phyloP scores from a whole-genome alignment of 2,797 vertebrate genomes.

The Euphonia xanthogaster region DNA sequence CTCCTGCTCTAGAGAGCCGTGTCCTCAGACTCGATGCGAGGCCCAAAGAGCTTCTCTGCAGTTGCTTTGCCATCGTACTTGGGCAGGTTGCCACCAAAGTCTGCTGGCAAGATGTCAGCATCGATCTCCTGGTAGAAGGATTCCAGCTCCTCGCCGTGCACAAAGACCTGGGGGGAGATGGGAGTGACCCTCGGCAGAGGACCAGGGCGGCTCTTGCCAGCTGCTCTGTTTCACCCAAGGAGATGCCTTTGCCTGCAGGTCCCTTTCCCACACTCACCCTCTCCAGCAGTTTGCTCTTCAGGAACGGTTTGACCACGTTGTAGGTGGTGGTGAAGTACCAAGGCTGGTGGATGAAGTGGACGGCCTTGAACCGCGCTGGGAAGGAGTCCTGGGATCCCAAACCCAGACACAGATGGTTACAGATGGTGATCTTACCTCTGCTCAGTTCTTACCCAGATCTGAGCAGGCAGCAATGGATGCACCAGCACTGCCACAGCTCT shows the following conservation, averaged over 20 bases:
- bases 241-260: fast-evolving
- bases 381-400: slow-evolving; percentile 88
- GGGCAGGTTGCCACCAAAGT: slow-evolving; percentile 89
- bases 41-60: slow-evolving; percentile 87
- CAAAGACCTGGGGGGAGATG: slow-evolving; percentile 81
- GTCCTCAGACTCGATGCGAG: slow-evolving; percentile 80
- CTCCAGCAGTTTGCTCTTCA: slow-evolving; percentile 96
- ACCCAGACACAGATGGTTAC: not conserved
- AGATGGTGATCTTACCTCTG: not conserved
- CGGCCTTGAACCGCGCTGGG: slow-evolving; percentile 94
- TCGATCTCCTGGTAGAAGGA: slow-evolving; percentile 88
- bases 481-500: fast-evolving
- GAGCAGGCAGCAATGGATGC: not conserved
- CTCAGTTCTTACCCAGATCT: fast-evolving
- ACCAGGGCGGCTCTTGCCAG: fast-evolving
- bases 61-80: slow-evolving; percentile 82
- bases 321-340: slow-evolving; percentile 99
- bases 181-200: not conserved
- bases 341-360: slow-evolving; percentile 95
- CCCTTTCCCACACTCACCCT: slow-evolving; percentile 81
- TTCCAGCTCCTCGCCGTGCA: slow-evolving; percentile 91
- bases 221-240: not conserved
- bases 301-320: slow-evolving; percentile 93
- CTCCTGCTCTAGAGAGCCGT: slow-evolving; percentile 81
- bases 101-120: slow-evolving; percentile 84